Conservation (phyloP, 2,888 invertebrate genomes). For the Folsomia manolachei region DNA sequence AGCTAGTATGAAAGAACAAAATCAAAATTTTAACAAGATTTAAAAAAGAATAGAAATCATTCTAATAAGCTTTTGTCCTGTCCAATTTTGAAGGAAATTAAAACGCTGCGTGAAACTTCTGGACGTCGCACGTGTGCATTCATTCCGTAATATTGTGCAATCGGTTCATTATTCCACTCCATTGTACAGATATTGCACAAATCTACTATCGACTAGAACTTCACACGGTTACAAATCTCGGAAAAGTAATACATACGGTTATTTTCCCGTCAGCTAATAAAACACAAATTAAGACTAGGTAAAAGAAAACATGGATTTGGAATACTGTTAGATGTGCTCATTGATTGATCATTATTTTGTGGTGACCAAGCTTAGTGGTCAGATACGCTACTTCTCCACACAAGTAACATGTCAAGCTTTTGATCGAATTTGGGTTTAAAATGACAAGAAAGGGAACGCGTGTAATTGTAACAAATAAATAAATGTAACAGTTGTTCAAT, state of each 20-base stretch:
- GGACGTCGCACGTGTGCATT: neutral
- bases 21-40: too few relatives aligned
- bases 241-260: too few relatives aligned
- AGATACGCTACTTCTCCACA: neutral
- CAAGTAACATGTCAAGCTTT: neutral
- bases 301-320: neutral
- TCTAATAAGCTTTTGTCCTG: too few relatives aligned
- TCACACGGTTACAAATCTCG: neutral
- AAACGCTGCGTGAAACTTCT: neutral
- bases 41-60: too few relatives aligned
- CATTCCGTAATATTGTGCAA: neutral
- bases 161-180: neutral
- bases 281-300: too few relatives aligned
- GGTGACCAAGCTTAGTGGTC: neutral
- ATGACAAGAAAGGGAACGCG: too few relatives aligned
- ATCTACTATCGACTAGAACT: neutral
- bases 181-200: neutral
- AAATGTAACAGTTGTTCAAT: neutral
- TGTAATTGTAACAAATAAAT: too few relatives aligned
- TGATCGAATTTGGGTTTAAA: neutral
- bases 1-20: too few relatives aligned
- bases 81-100: neutral
- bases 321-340: neutral
- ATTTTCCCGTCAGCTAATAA: neutral
- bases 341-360: neutral